Evolutionary conservation across 53 echinoderm and acorn worm species (phyloP).

Genomic region (Crossaster papposus): DNA sequence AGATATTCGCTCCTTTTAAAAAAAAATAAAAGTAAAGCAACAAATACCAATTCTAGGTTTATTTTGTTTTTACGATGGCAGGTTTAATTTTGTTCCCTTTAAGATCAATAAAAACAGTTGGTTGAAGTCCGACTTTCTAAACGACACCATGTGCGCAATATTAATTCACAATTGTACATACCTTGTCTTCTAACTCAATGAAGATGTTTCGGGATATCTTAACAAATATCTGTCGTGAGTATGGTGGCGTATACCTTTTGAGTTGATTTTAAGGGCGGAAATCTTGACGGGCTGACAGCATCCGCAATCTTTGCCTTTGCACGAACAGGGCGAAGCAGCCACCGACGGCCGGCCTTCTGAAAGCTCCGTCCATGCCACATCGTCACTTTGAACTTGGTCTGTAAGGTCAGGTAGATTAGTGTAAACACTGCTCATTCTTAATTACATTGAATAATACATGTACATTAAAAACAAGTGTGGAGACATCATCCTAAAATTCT

Average conservation of each 20-base stretch:
- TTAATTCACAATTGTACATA: neutral
- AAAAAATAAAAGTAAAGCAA: too few species aligned
- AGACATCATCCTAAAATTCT: too few species aligned
- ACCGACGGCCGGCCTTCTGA: neutral
- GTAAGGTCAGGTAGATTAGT: neutral
- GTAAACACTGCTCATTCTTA: too few species aligned
- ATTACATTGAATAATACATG: too few species aligned
- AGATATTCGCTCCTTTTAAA: too few species aligned
- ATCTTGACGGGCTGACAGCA: slow-evolving; percentile 15
- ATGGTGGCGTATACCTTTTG: slow-evolving; percentile 11
- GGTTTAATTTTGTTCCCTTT: too few species aligned
- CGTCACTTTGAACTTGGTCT: neutral
- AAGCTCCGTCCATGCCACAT: neutral
- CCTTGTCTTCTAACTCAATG: too few species aligned
- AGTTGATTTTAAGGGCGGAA: neutral
- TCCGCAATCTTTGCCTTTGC: slow-evolving; percentile 6
- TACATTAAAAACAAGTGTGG: too few species aligned
- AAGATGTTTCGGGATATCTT: neutral
- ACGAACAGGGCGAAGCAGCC: slow-evolving; percentile 5
- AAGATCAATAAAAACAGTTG: neutral
- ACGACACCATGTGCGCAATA: neutral
- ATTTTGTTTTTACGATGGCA: too few species aligned
- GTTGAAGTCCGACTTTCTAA: neutral
- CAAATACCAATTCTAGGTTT: too few species aligned
- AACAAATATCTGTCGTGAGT: too few species aligned